Evolutionary conservation across 2,888 invertebrate species (phyloP), one percentile per base, ranked within the genome.

Genomic region (Candidula unifasciata): DNA sequence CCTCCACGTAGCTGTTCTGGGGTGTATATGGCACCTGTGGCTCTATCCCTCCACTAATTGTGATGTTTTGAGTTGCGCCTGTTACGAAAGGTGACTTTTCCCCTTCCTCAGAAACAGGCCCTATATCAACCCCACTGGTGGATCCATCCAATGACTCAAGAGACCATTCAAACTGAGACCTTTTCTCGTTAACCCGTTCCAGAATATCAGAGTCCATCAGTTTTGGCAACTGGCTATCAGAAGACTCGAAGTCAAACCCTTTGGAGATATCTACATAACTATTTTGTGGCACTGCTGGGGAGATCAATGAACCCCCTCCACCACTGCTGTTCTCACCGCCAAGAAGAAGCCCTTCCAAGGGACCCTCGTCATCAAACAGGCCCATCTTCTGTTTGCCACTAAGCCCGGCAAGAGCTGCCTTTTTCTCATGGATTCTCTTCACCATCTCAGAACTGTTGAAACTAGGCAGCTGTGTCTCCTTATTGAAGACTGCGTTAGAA

Each of bases 361-460:
- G 27, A 30, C 73, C 81, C 24, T 82, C 79, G 21, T 64, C 78
- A 10, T 66, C 80, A 44, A 66, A 64, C 21, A 35, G 33, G 16
- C 33, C 13, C 54, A 18, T 52, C 0, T 16, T 27, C 6, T 52
- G 35, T 24, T 24, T 54, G 54, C 78, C 66, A 33, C 44, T 24
- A 77, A 64, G 57, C 44, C 86, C 80, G 44, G 80, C 88, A 33
- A 94, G 88, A 35, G 92, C 91, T 10, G 92, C 93, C 78, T 94
- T 92, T 86, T 93, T 94, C 57, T 90, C 91, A 77, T 93, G 92
- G n/a, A 94, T 94, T 84, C 92, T 93, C 84, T 93, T 91, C 79
- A 94, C 92, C 94, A 94, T 94, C 87, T 94, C 94, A 2, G 93
- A 91, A 78, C 91, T 94, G 89, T 94, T 94, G 88, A 94, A 94